Percentiles rank a stretch among this genome's conserved stretches.
These are phyloP conservation scores for Myzus persicae DNA, from an alignment of 1,140 invertebrate genomes.

Conservation along the genomic window DNA sequence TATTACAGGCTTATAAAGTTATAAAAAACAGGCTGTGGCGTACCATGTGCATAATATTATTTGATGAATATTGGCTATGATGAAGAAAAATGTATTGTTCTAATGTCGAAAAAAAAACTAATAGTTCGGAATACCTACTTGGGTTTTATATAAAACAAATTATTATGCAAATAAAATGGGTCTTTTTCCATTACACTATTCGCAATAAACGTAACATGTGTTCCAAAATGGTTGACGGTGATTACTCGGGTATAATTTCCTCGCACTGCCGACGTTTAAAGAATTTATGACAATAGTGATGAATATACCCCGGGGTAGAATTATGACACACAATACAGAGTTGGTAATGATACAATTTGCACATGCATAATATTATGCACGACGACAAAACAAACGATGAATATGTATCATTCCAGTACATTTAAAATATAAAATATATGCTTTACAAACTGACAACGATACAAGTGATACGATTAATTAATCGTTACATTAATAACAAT, in stretches of 20 bases:
- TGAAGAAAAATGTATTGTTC: background rate
- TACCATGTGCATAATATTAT: background rate
- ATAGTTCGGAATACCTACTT: background rate
- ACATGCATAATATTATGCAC: background rate
- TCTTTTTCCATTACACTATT: background rate
- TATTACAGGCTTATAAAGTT: background rate
- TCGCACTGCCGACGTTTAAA: background rate
- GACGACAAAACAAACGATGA: background rate
- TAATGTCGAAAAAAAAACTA: background rate
- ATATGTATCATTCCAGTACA: background rate
- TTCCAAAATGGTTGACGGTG: background rate
- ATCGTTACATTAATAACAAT: background rate
- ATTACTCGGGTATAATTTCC: background rate
- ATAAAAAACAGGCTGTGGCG: background rate
- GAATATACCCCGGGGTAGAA: background rate
- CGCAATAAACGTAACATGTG: slow-evolving; percentile 1
- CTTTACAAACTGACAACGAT: background rate
- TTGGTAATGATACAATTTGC: slow-evolving; percentile 12
- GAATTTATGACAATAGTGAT: slow-evolving; percentile 12
- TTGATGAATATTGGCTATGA: background rate
- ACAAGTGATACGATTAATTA: background rate
- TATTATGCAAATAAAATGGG: background rate
- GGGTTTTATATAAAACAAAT: background rate
- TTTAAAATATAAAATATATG: background rate
- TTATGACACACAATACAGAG: background rate